Evolutionary conservation across 2,888 invertebrate genomes (phyloP).

Genomic region (Gibbula magus): DNA sequence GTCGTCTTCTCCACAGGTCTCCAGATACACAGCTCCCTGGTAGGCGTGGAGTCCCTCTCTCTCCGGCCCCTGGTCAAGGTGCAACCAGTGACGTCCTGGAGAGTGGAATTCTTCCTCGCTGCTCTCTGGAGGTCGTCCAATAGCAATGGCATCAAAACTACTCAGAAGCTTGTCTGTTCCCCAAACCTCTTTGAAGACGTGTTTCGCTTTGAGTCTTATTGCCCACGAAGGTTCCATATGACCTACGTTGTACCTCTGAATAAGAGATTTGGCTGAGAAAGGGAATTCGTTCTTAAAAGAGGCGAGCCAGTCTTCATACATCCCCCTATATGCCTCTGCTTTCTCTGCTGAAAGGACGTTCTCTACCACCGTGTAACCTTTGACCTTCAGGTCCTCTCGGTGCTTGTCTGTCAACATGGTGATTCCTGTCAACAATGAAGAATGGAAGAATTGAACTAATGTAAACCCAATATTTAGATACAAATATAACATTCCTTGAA

Average conservation of each 20-base stretch:
- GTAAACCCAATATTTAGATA: too few species aligned
- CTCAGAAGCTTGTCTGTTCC: constrained; percentile 63
- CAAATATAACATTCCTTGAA: too few species aligned
- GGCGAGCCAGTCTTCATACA: constrained; percentile 54
- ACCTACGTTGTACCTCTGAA: constrained; percentile 60
- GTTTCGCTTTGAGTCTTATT: constrained; percentile 56
- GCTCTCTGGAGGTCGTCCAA: constrained; percentile 67
- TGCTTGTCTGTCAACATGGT: neutral
- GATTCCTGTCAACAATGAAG: too few species aligned
- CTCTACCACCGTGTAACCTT: constrained; percentile 58
- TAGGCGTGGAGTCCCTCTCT: constrained; percentile 63
- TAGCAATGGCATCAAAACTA: constrained; percentile 66
- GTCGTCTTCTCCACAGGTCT: constrained; percentile 50
- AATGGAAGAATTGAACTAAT: too few species aligned
- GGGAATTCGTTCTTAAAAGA: constrained; percentile 54
- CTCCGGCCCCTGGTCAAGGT: constrained; percentile 60
- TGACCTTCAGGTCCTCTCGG: constrained; percentile 44
- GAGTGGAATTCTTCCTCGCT: constrained; percentile 49
- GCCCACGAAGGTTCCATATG: constrained; percentile 63
- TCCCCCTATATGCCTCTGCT: constrained; percentile 48
- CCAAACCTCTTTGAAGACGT: constrained; percentile 63
- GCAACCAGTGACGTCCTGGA: constrained; percentile 57
- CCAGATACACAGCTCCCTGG: constrained; percentile 59
- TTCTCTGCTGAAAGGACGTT: constrained; percentile 48
- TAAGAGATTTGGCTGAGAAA: constrained; percentile 48